phyloP scores from a whole-genome alignment of 2,113 vertebrate genomes.

The Gambusia affinis region DNA sequence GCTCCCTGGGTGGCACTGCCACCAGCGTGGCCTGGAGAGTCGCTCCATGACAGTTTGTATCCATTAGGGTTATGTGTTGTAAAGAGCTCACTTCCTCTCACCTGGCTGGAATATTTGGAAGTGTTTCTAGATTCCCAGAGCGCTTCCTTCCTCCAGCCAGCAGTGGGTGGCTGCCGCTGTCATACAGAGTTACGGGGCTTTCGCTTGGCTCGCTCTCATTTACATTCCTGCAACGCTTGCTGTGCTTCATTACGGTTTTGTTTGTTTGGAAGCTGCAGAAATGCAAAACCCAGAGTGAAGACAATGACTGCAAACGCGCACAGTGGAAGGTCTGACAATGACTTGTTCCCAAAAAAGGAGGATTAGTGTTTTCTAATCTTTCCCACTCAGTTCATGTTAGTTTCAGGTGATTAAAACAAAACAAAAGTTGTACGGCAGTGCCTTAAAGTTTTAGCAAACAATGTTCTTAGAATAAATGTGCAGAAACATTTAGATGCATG shows the following conservation, averaged over 20 bases:
- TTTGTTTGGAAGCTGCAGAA: slow-evolving; percentile 15
- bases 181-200: slow-evolving; percentile 60
- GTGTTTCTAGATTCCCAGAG: slow-evolving; percentile 48
- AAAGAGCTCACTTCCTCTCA: slow-evolving; percentile 54
- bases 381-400: slow-evolving; percentile 1
- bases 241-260: slow-evolving; percentile 38
- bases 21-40: slow-evolving; percentile 41
- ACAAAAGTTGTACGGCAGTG: not conserved
- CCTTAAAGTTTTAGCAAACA: not conserved
- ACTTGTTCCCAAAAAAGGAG: not conserved
- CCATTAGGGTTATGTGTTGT: slow-evolving; percentile 39
- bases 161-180: slow-evolving; percentile 48
- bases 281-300: slow-evolving; percentile 1
- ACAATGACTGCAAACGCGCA: slow-evolving; percentile 1
- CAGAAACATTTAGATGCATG: not conserved
- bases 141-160: slow-evolving; percentile 43
- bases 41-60: slow-evolving; percentile 63
- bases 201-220: slow-evolving; percentile 63
- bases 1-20: slow-evolving; percentile 67
- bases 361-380: slow-evolving; percentile 5
- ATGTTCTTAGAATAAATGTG: not conserved
- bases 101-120: slow-evolving; percentile 45
- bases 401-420: not conserved
- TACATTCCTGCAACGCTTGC: slow-evolving; percentile 45
- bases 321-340: not conserved